Conservation (phyloP, 2,888 invertebrate species). For the Lasioglossum malachurum region DNA sequence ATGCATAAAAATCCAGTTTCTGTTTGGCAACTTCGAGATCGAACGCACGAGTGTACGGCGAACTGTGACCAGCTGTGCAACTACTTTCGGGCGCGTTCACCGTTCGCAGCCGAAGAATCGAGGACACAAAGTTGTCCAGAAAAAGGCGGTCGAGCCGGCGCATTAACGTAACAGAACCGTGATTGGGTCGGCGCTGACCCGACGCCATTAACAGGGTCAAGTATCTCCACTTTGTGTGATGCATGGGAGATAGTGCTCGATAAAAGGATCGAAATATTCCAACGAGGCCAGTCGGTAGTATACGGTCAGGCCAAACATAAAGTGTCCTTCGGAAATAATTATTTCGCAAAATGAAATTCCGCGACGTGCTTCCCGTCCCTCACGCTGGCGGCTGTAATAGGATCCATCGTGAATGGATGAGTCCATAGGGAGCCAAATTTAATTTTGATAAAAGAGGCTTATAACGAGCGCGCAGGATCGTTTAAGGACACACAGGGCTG, state of each 20-base stretch:
- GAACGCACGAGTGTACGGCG: too few species aligned
- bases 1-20: neutral
- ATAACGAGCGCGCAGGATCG: slow-evolving; percentile 49
- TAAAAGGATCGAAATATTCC: slow-evolving; percentile 11
- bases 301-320: neutral
- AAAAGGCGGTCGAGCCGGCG: neutral
- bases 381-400: slow-evolving; percentile 2
- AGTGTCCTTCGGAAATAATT: slow-evolving; percentile 31
- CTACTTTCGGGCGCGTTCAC: neutral
- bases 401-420: slow-evolving; percentile 23
- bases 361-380: neutral
- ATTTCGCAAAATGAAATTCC: slow-evolving; percentile 47
- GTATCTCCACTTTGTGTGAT: neutral
- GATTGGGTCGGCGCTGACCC: neutral
- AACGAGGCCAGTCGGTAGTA: neutral
- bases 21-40: neutral
- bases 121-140: neutral
- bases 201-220: neutral
- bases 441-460: slow-evolving; percentile 75
- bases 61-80: neutral
- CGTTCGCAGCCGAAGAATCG: neutral
- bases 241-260: slow-evolving; percentile 1
- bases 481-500: slow-evolving; percentile 21
- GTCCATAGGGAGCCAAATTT: slow-evolving; percentile 65
- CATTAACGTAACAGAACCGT: neutral